Conservation (phyloP, 2,113 vertebrate genomes). For the Deroptyus accipitrinus region DNA sequence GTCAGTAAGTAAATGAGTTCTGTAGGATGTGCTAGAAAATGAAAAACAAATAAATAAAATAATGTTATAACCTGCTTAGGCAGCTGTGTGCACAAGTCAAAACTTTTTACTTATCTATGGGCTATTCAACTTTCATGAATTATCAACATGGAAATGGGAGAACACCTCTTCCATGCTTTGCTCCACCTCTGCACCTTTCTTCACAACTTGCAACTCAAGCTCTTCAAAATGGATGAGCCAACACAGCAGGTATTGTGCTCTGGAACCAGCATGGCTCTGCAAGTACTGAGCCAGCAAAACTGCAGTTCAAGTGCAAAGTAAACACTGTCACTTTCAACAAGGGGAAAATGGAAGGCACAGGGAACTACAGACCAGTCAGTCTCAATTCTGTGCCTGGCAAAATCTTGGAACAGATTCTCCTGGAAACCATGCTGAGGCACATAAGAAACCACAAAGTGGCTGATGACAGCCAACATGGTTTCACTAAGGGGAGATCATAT, state of each 20-base stretch:
- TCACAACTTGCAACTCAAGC: not conserved
- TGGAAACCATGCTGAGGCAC: not conserved
- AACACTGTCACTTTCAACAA: not conserved
- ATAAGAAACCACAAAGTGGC: not conserved
- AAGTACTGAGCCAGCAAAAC: not conserved
- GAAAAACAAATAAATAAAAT: not conserved
- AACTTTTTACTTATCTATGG: not conserved
- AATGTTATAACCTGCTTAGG: not conserved
- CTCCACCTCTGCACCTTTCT: not conserved
- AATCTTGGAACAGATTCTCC: not conserved
- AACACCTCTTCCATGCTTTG: not conserved
- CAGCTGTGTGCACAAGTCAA: not conserved
- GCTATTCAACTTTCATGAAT: not conserved
- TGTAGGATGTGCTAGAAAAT: not conserved
- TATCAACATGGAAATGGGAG: accelerated
- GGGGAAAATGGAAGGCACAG: not conserved
- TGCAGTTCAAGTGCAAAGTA: not conserved
- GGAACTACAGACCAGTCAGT: not conserved
- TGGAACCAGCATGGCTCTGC: not conserved
- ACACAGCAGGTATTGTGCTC: not conserved
- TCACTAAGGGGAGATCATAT: not conserved
- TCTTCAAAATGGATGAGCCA: not conserved
- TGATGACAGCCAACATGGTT: not conserved
- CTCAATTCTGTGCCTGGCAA: not conserved
- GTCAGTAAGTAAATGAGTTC: not conserved